These are phyloP conservation scores for Clavelina lepadiformis DNA, from an alignment of 23 tunicate species.

Conservation along the genomic window DNA sequence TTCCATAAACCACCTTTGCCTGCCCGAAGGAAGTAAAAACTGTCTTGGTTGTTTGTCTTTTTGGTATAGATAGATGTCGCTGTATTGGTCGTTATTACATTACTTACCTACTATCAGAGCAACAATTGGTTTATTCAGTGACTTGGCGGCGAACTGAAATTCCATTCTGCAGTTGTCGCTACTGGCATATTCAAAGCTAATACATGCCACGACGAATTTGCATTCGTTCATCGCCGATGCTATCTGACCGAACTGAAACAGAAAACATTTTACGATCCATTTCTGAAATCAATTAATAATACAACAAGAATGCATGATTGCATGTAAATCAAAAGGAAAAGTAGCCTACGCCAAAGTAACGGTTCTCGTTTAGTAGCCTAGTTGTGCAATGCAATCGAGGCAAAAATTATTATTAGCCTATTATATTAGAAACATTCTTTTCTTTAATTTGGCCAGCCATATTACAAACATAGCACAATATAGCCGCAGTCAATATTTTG, in stretches of 20 bases:
- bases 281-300: too few relatives aligned
- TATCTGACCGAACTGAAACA: constrained; percentile 72
- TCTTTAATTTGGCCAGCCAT: too few relatives aligned
- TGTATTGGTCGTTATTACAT: background rate
- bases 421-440: too few relatives aligned
- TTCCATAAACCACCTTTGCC: constrained; percentile 60
- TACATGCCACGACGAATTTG: constrained; percentile 74
- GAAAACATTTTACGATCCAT: too few relatives aligned
- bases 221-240: constrained; percentile 65
- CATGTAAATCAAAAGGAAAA: too few relatives aligned
- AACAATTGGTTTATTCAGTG: constrained; percentile 66
- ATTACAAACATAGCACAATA: too few relatives aligned
- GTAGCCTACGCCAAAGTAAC: too few relatives aligned
- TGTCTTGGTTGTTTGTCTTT: background rate
- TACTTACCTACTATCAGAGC: constrained; percentile 63
- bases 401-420: too few relatives aligned
- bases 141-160: constrained; percentile 73
- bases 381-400: too few relatives aligned
- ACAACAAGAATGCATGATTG: too few relatives aligned
- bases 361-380: too few relatives aligned
- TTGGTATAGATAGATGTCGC: background rate
- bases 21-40: constrained; percentile 7
- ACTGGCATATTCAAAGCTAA: constrained; percentile 73
- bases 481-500: background rate
- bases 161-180: constrained; percentile 95